A percentile compares a stretch with the other conserved stretches of the same genome.
Conservation (phyloP, 1,140 invertebrate species). For the Nilaparvata lugens region DNA sequence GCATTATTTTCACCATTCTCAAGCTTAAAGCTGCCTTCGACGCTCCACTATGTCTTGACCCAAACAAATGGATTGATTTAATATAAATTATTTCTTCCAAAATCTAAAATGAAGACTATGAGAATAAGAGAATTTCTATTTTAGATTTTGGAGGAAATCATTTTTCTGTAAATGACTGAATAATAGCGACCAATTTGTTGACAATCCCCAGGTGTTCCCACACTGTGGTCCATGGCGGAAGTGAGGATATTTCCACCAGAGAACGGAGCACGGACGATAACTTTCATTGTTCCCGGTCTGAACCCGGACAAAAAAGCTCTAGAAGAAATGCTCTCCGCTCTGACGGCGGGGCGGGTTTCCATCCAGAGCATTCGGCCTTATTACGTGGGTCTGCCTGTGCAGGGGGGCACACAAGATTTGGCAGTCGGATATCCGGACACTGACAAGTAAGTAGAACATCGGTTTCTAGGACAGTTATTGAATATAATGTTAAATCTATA, state of each 20-base stretch:
- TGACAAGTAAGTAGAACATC: conserved; percentile 31
- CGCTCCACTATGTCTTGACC: no score
- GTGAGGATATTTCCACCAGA: conserved; percentile 59
- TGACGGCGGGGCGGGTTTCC: conserved; percentile 65
- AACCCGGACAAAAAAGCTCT: conserved; percentile 54
- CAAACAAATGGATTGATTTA: no score
- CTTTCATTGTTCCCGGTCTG: conserved; percentile 64
- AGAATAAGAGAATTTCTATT: no score
- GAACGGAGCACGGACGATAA: conserved; percentile 55
- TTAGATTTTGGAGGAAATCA: no score
- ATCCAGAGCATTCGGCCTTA: conserved; percentile 65
- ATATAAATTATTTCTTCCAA: no score
- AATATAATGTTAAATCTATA: no score
- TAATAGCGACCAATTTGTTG: no score
- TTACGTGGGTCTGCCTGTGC: conserved; percentile 31
- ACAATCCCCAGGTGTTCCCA: conserved; percentile 48
- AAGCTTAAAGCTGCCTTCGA: no score
- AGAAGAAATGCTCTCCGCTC: conserved; percentile 57
- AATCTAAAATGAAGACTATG: no score
- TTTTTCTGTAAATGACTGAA: no score
- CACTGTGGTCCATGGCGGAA: conserved; percentile 50
- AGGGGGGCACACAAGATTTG: conserved; percentile 37
- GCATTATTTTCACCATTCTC: no score
- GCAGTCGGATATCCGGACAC: conserved; percentile 31
- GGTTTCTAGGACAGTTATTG: no score